Evolutionary conservation across 2,113 vertebrate genomes (phyloP), one percentile per base, ranked within the genome.

Genomic region (Alaudala cheleensis): DNA sequence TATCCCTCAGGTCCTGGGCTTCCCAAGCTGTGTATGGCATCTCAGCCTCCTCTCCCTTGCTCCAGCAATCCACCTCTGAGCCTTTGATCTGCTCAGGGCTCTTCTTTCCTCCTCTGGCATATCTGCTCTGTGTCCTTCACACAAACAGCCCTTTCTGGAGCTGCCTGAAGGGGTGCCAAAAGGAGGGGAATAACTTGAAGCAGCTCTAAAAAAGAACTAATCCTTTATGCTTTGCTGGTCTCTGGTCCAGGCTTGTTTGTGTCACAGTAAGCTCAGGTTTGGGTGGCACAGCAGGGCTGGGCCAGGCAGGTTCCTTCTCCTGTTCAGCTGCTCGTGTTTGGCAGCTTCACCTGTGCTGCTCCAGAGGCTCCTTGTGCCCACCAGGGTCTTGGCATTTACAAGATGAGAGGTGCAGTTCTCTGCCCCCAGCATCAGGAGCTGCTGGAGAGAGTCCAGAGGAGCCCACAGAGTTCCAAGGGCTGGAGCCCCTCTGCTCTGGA

Each of bases 391-490:
- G 3, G n/a, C 7, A 11, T 50, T 29, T n/a, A 33, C 5, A 12
- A 4, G 23, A 6, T 24, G 51, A 17, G 67, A 19, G 37, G 10
- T 12, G 66, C 80, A 71, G 56, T 31, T 61, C 65, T n/a, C 25
- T 71, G 45, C 34, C 50, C 44, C 11, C 47, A 34, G 3, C 20
- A 6, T 1, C 16, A 6, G 20, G 1, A 14, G 14, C n/a, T 87
- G 64, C 23, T 54, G 49, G n/a, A 47, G 24, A 1, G 0, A 18
- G 6, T 17, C 42, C 49, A 79, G n/a, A 4, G 40, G n/a, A 79
- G 20, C 0, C 26, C 82, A 57, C 0, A 0, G 51, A 7, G 24
- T 12, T 1, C 40, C 14, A 3, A 28, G 47, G 47, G 20, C 72
- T 62, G 65, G 40, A 53, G 39, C 54, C 45, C 45, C 62, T 50